Conservation (phyloP, 2,888 invertebrate genomes). For the Nymphalis polychloros region DNA sequence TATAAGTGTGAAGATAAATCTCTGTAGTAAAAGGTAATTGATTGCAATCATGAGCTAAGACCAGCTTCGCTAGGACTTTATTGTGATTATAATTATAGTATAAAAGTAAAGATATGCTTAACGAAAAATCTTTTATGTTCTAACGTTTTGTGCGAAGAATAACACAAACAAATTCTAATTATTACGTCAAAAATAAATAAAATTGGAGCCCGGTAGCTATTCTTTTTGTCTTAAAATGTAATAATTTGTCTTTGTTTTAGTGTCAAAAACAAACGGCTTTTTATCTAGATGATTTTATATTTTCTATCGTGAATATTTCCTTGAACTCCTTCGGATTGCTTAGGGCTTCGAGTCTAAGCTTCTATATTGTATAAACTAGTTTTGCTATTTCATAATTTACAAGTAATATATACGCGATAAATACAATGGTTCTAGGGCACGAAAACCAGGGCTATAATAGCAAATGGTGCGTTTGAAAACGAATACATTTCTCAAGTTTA, state of each 20-base stretch:
- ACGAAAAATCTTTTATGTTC: too few relatives aligned
- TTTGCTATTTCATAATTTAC: not conserved
- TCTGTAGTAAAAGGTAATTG: too few relatives aligned
- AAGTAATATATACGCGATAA: slow-evolving; percentile 49
- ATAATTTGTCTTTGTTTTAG: slow-evolving; percentile 59
- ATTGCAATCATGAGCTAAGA: too few relatives aligned
- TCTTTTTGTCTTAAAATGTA: slow-evolving; percentile 46
- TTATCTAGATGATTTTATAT: slow-evolving; percentile 51
- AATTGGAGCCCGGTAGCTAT: slow-evolving; percentile 19
- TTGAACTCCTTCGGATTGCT: not conserved
- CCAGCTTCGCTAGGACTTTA: too few relatives aligned
- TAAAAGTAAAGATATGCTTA: too few relatives aligned
- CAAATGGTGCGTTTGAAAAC: slow-evolving; percentile 66
- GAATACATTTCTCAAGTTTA: slow-evolving; percentile 64
- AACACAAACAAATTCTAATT: not conserved
- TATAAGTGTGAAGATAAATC: too few relatives aligned
- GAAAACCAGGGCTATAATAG: slow-evolving; percentile 60
- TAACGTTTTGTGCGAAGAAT: too few relatives aligned
- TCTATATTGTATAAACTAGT: not conserved
- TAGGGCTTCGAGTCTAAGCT: slow-evolving; percentile 7
- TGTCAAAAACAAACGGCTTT: slow-evolving; percentile 60
- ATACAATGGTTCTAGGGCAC: slow-evolving; percentile 52
- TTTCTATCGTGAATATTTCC: slow-evolving; percentile 22
- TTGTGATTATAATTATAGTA: too few relatives aligned
- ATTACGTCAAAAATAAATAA: slow-evolving; percentile 12